A percentile compares a stretch with the other conserved stretches of the same genome.
These are phyloP conservation scores for Pandemis heparana DNA, from an alignment of 2,888 invertebrate genomes.

Conservation along the genomic window DNA sequence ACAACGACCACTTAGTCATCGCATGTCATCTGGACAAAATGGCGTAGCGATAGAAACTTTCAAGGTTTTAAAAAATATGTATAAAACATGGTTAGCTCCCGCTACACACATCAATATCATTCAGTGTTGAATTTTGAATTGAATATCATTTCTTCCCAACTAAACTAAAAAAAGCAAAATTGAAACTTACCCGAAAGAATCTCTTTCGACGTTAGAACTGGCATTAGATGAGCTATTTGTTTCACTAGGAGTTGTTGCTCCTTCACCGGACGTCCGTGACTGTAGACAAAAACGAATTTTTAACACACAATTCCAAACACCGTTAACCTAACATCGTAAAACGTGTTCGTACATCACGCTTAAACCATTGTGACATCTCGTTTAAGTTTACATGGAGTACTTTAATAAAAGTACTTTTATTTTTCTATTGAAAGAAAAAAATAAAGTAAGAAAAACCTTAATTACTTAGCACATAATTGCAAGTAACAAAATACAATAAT, in stretches of 20 bases:
- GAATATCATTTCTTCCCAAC: not conserved
- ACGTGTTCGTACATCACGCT: not conserved
- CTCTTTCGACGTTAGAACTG: slow-evolving; percentile 71
- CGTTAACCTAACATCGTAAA: not conserved
- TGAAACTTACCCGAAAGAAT: slow-evolving; percentile 76
- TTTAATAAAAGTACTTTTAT: not conserved
- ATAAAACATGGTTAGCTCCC: too few species aligned
- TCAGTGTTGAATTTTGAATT: slow-evolving; percentile 60
- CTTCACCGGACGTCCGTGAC: slow-evolving; percentile 78
- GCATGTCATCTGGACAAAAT: too few species aligned
- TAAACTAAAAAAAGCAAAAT: not conserved
- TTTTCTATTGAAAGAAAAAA: not conserved
- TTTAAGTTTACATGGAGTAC: not conserved
- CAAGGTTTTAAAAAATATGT: too few species aligned
- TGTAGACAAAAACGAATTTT: slow-evolving; percentile 51
- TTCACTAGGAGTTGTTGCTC: slow-evolving; percentile 64
- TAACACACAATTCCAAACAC: slow-evolving; percentile 3
- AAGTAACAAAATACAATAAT: too few species aligned
- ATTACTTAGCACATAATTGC: too few species aligned
- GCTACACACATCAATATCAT: too few species aligned
- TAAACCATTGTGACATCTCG: not conserved
- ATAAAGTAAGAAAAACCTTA: too few species aligned
- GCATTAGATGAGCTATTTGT: slow-evolving; percentile 64
- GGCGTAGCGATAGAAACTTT: too few species aligned
- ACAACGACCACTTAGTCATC: too few species aligned